These are phyloP conservation scores for Lithobates pipiens DNA, from an alignment of 2,797 vertebrate species.

Conservation along the genomic window DNA sequence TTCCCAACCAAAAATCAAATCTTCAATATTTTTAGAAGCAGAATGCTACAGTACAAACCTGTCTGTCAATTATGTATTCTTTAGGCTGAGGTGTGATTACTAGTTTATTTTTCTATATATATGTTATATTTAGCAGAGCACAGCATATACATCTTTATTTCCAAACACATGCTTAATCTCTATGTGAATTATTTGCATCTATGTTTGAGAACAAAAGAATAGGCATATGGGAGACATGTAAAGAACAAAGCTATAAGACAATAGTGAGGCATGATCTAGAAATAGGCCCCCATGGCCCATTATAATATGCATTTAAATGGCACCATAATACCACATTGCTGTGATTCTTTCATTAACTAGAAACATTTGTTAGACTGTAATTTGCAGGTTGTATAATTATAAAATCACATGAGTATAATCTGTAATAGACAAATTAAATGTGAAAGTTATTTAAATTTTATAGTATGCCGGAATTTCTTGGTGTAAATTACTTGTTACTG, in stretches of 20 bases:
- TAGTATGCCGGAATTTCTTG: constrained; percentile 5
- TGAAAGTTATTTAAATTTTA: constrained; percentile 38
- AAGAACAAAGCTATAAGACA: background rate
- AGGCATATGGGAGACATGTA: background rate
- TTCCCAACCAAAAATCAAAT: no score
- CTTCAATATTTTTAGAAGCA: no score
- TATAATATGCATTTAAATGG: constrained; percentile 1
- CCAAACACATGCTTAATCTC: background rate
- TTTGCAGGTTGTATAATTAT: constrained; percentile 38
- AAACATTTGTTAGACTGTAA: constrained; percentile 28
- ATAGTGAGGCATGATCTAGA: background rate
- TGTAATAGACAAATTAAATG: constrained; percentile 18
- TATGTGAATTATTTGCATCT: background rate
- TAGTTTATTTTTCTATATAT: background rate
- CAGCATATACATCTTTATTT: background rate
- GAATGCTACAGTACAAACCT: no score
- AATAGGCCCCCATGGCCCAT: constrained; percentile 3
- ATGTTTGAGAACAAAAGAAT: constrained; percentile 4
- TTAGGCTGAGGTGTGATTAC: no score
- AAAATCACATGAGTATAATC: constrained; percentile 12
- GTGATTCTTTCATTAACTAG: constrained; percentile 16
- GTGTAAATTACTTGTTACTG: background rate
- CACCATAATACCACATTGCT: constrained; percentile 1
- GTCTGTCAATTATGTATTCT: no score
- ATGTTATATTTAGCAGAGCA: background rate